Base-by-base conservation (phyloP, 1,140 invertebrate species). In the Paralvinella palmiformis region DNA sequence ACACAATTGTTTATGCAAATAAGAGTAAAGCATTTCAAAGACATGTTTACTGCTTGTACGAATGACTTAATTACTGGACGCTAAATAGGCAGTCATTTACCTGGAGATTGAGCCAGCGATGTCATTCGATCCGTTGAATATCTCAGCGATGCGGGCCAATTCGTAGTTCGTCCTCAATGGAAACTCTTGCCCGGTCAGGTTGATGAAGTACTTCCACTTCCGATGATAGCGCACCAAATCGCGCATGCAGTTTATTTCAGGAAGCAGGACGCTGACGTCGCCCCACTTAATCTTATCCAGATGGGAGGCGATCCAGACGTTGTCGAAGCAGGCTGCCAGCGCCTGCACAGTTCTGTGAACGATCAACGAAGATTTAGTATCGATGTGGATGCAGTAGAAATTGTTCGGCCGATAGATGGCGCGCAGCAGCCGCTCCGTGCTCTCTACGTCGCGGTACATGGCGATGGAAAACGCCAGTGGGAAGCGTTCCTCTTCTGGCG, bases 351-450 rank as follows among this genome's bases (percentile, higher is more conserved):
- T 64, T 27, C 65, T 55, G 52, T 67, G 66, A 29, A 76, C n/a
- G 13, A 36, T 32, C 3, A 22, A 13, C 3, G 60, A 15, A 13
- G 72, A 60, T 41, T 77, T 75, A 5, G 24, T 48, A 62, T 78
- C 76, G 4, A 75, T 41, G 64, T 77, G 74, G 27, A 78, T 59
- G 60, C 76, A 78, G 62, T 75, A 76, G 24, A 68, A 61, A 59
- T 77, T 78, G 27, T 75, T 71, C 15, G 74, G 72, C 36, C 71
- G 69, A 59, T 75, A 77, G 41, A 78, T 69, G 10, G 68, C 64
- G n/a, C 72, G 59, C 22, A 79, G 50, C 36, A 79, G 48, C 59
- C 73, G 24, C 56, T 74, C 73, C 24, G 67, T 50, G 57, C 73
- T 71, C 41, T 74, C 67, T 6, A 72, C 62, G 33, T 75, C 71